A percentile compares a stretch with the other conserved stretches of the same genome.
Conservation (phyloP, 2,888 invertebrate species). For the Synergus laeviventris region DNA sequence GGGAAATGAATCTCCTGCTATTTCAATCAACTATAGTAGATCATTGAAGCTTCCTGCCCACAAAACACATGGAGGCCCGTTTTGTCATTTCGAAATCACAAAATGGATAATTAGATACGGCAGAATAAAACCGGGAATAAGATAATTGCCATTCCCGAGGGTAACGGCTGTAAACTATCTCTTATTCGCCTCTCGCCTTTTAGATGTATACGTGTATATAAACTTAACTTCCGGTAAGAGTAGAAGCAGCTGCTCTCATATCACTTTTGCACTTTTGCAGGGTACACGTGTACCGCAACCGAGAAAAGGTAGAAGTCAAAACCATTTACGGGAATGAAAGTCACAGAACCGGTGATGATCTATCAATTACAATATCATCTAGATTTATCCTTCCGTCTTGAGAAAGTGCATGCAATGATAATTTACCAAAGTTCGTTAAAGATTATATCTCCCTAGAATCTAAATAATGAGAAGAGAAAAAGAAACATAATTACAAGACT, state of each 20-base stretch:
- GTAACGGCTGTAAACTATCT: constrained; percentile 24
- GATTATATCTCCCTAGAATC: no score
- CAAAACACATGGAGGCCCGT: not conserved
- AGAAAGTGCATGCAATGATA: not conserved
- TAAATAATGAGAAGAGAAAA: no score
- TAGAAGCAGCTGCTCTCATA: constrained; percentile 19
- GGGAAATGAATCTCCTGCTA: constrained; percentile 17
- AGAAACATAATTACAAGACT: no score
- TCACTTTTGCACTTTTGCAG: constrained; percentile 3
- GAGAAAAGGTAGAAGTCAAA: constrained; percentile 23
- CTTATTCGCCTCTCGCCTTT: constrained; percentile 29
- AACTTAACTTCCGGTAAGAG: constrained; percentile 32
- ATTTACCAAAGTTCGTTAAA: not conserved
- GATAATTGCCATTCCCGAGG: constrained; percentile 30
- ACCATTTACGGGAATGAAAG: constrained; percentile 39
- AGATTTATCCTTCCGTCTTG: not conserved
- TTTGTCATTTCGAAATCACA: constrained; percentile 17
- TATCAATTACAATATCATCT: constrained; percentile 22
- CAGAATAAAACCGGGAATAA: constrained; percentile 24
- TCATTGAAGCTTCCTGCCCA: not conserved
- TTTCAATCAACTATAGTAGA: constrained; percentile 10
- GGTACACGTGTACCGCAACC: constrained; percentile 24
- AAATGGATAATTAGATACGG: constrained; percentile 33
- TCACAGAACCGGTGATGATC: constrained; percentile 36
- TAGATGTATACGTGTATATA: constrained; percentile 7